phyloP scores from a whole-genome alignment of 1,140 invertebrate genomes.

The Apis dorsata region DNA sequence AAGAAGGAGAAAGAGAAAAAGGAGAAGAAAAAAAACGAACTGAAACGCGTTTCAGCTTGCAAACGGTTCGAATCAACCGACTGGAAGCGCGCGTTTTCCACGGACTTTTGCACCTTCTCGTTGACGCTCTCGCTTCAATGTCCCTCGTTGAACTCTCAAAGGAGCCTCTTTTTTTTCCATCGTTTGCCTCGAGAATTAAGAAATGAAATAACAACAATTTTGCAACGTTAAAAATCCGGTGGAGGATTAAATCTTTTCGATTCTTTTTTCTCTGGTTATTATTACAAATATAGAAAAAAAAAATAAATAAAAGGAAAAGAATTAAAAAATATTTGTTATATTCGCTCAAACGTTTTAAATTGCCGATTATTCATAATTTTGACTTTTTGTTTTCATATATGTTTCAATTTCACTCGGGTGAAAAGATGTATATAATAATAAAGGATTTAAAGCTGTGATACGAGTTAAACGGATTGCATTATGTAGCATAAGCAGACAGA shows the following conservation, averaged over 20 bases:
- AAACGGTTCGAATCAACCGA: background rate
- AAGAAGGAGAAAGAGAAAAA: too few species aligned
- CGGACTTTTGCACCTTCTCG: background rate
- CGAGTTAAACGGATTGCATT: slow-evolving; percentile 13
- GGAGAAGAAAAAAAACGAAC: background rate
- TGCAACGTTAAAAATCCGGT: background rate
- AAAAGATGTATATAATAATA: background rate
- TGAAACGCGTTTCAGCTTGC: background rate
- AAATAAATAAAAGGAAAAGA: too few species aligned
- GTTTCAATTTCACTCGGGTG: too few species aligned
- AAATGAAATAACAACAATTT: background rate
- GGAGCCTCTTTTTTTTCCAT: background rate
- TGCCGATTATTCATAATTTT: background rate
- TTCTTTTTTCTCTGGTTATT: background rate
- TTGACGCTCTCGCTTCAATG: background rate
- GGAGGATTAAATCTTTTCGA: background rate
- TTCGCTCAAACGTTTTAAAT: background rate
- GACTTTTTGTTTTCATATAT: background rate
- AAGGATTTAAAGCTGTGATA: background rate
- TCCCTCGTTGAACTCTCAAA: background rate
- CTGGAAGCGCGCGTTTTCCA: slow-evolving; percentile 13
- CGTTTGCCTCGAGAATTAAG: background rate
- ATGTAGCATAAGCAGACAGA: background rate
- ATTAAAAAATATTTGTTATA: too few species aligned
- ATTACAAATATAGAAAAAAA: background rate